Conservation (phyloP, 2,888 invertebrate genomes). For the Vannuccia rotundouncinata region DNA sequence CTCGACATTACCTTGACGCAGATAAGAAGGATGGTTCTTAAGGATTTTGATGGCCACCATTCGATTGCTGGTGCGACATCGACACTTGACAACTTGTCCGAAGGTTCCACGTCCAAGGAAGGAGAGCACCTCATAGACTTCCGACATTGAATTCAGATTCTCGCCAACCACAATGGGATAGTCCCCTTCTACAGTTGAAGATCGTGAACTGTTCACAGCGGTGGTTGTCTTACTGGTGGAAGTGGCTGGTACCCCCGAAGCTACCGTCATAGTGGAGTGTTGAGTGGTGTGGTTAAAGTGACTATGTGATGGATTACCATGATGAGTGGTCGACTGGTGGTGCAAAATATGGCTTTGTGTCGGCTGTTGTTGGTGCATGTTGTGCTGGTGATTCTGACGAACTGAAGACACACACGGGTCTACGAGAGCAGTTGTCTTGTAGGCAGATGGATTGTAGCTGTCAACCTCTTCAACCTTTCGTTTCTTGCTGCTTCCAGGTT, state of each 20-base stretch:
- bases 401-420: slow-evolving; percentile 34
- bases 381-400: slow-evolving; percentile 3
- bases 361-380: slow-evolving; percentile 30
- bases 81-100: slow-evolving; percentile 97
- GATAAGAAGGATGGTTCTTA: slow-evolving; percentile 99
- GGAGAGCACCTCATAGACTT: slow-evolving; percentile 88
- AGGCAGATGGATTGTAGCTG: not conserved
- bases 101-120: slow-evolving; percentile 98
- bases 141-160: slow-evolving; percentile 84
- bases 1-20: slow-evolving; percentile 99
- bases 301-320: not conserved
- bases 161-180: slow-evolving; percentile 98
- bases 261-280: not conserved
- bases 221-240: not conserved
- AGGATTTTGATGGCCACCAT: slow-evolving; percentile 99
- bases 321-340: not conserved
- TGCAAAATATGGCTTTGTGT: not conserved
- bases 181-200: slow-evolving; percentile 71
- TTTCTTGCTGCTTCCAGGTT: slow-evolving; percentile 30
- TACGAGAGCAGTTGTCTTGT: slow-evolving; percentile 8
- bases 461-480: slow-evolving; percentile 37
- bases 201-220: not conserved
- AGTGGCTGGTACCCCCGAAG: not conserved
- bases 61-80: slow-evolving; percentile 99
- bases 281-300: not conserved